Evolutionary conservation across 2,113 vertebrate species (phyloP).

Genomic region (Crotalus tigris): DNA sequence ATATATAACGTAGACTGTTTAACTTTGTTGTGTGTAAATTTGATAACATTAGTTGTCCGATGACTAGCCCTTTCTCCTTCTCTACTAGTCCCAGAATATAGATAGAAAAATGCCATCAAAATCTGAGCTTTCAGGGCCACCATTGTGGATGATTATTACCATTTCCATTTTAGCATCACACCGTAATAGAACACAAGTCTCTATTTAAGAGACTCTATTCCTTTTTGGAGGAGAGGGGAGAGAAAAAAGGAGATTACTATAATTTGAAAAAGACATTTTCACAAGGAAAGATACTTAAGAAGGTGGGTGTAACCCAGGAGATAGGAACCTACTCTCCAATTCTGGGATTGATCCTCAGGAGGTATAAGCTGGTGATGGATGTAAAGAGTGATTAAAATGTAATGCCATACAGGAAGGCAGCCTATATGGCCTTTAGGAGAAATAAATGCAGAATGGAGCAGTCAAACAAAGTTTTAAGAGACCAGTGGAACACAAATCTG

Average conservation of each 20-base stretch:
- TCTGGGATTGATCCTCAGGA: background rate
- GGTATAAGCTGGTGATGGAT: background rate
- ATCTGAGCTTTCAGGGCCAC: background rate
- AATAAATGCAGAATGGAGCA: background rate
- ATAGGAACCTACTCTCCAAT: background rate
- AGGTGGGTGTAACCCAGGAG: background rate
- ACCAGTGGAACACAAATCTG: conserved; percentile 34
- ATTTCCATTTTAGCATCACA: conserved; percentile 1
- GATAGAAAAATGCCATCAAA: background rate
- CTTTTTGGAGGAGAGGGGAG: conserved; percentile 13
- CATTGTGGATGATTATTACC: conserved; percentile 8
- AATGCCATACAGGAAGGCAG: background rate
- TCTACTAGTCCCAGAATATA: conserved; percentile 1
- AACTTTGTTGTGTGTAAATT: background rate
- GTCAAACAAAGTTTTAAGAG: conserved; percentile 14
- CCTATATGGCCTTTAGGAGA: background rate
- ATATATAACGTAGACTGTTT: background rate
- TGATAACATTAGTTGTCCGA: background rate
- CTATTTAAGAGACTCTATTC: background rate
- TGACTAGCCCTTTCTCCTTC: rapidly evolving
- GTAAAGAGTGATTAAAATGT: rapidly evolving
- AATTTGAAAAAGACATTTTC: conserved; percentile 4
- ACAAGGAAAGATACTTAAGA: background rate
- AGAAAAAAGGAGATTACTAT: background rate
- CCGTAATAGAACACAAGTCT: conserved; percentile 11